These are phyloP conservation scores for Felis chaus DNA, from an alignment of 2,113 vertebrate species.

Conservation along the genomic window DNA sequence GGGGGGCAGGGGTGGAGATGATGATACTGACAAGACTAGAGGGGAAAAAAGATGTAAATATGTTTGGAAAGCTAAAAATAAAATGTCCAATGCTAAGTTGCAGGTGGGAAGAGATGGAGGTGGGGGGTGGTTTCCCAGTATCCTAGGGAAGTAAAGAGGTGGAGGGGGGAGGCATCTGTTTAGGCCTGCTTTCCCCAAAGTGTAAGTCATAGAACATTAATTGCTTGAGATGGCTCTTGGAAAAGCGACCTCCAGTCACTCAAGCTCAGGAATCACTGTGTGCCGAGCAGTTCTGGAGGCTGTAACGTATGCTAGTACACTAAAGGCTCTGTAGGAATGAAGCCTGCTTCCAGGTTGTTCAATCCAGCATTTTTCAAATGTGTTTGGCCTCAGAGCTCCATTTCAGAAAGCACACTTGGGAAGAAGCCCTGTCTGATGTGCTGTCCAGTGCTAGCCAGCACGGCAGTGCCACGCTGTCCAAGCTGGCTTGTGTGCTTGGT, in stretches of 20 bases:
- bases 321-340: neutral
- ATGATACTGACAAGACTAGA: neutral
- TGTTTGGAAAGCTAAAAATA: constrained; percentile 18
- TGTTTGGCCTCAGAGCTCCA: neutral
- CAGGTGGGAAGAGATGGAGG: neutral
- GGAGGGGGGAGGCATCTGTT: neutral
- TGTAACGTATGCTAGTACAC: too few relatives aligned
- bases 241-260: neutral
- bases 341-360: neutral
- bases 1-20: neutral
- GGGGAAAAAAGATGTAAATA: neutral
- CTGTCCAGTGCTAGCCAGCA: neutral
- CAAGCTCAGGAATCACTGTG: neutral
- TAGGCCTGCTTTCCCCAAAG: neutral
- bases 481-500: neutral
- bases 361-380: neutral
- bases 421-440: neutral
- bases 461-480: neutral
- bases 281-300: neutral
- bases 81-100: neutral
- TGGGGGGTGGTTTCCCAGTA: neutral
- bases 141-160: neutral
- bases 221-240: constrained; percentile 18
- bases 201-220: neutral
- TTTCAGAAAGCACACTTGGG: neutral